phyloP scores from a whole-genome alignment of 2,888 invertebrate genomes.

The Conomelus anceps region DNA sequence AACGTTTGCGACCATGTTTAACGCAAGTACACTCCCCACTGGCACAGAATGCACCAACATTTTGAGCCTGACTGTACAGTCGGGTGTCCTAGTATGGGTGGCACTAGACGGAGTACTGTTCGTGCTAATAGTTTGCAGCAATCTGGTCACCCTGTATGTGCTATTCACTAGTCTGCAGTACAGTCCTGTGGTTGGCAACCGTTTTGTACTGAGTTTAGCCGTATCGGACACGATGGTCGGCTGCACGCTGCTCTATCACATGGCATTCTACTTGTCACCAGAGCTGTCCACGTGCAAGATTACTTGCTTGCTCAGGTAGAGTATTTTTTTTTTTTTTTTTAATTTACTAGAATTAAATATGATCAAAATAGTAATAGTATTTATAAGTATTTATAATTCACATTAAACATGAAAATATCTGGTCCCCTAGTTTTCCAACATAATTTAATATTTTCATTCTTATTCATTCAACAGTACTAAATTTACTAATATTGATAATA shows the following conservation, averaged over 20 bases:
- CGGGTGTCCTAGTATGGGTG: conserved; percentile 49
- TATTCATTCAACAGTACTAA: too few species aligned
- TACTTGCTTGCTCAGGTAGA: conserved; percentile 65
- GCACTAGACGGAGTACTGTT: conserved; percentile 59
- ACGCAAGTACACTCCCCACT: background rate
- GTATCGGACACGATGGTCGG: conserved; percentile 74
- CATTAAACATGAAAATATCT: too few species aligned
- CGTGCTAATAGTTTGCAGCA: conserved; percentile 62
- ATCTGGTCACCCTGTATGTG: conserved; percentile 67
- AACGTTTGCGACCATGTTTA: too few species aligned
- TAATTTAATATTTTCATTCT: too few species aligned
- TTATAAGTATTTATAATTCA: too few species aligned
- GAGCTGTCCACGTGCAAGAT: conserved; percentile 54
- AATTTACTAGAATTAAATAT: too few species aligned
- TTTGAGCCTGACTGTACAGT: background rate
- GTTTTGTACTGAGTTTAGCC: conserved; percentile 71
- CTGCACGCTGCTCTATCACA: conserved; percentile 67
- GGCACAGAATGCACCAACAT: background rate
- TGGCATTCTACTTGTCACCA: conserved; percentile 62
- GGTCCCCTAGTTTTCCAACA: too few species aligned
- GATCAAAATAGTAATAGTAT: too few species aligned
- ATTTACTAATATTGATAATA: too few species aligned
- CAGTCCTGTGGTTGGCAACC: conserved; percentile 64
- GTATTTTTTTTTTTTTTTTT: too few species aligned
- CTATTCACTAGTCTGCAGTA: conserved; percentile 62